phyloP scores from a whole-genome alignment of 2,113 vertebrate genomes.

The Cacatua alba region DNA sequence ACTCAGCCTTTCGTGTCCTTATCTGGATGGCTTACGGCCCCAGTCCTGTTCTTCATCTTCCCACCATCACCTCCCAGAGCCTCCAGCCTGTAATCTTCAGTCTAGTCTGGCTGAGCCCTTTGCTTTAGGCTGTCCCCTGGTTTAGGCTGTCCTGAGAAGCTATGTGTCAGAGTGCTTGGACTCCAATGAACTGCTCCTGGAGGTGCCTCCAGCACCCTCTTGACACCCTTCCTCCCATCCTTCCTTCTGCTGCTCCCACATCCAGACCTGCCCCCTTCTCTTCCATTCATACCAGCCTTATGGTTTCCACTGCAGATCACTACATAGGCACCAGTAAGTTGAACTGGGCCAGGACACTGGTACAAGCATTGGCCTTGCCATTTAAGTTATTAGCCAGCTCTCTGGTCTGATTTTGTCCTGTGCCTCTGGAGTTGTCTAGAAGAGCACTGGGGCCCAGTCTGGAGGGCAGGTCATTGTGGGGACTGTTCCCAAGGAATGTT shows the following conservation, averaged over 20 bases:
- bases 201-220: neutral
- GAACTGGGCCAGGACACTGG: neutral
- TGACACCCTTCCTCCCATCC: neutral
- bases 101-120: neutral
- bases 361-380: neutral
- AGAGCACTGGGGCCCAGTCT: fast-evolving
- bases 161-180: neutral
- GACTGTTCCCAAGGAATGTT: neutral
- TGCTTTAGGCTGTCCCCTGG: neutral
- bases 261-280: neutral
- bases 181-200: neutral
- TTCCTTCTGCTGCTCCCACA: neutral
- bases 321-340: neutral
- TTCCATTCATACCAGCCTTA: neutral
- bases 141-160: neutral
- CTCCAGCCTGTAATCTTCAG: constrained; percentile 39
- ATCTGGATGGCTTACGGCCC: neutral
- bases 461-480: neutral
- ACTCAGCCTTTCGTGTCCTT: neutral
- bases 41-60: constrained; percentile 15
- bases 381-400: neutral
- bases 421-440: neutral
- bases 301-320: neutral
- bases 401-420: neutral
- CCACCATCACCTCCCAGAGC: neutral